Base-by-base conservation (phyloP, 2,888 invertebrate species). In the Philereme transversata region DNA sequence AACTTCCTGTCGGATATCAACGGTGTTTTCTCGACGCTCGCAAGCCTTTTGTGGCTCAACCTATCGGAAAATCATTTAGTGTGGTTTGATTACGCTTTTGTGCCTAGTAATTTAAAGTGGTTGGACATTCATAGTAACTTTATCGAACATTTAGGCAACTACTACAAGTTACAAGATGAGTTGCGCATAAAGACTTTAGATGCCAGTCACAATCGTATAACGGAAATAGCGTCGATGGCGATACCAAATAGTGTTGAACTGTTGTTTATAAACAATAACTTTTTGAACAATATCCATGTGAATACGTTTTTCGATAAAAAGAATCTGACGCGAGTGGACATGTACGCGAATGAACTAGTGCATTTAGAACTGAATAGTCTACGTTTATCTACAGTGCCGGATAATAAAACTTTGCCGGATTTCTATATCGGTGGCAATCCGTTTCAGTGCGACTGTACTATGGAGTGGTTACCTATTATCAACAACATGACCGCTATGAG, bases 361-460 rank as follows among this genome's bases (percentile, higher is more conserved):
- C 96, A 95, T 79, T 93, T 98, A 88, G 97, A 97, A 73, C 87
- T 97, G 73, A 96, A 96, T 77, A 95, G 97, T 69, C 90, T 98
- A 72, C 94, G 97, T 59, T 93, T 97, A 70, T 94, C 95, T n/a
- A 94, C 95, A 56, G 95, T 96, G 73, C 94, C 96, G 11, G 92
- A 92, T 51, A 96, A 96, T 73, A 95, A 95, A 79, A 94, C 95
- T 10, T 92, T 97, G 70, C 97, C 98, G 0, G 97, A 98, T 84
- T 97, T 98, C 86, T 97, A 97, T 84, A 93, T 98, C 71, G 97
- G 97, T 66, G 97, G 97, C 51, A 99, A 99, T 87, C 98, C 98
- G 9, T 97, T 98, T 88, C 95, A 97, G 76, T 99, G 98, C 90
- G 97, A 98, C 82, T 98, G 99, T 90, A 96, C 96, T 67, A 97